Base-by-base conservation (phyloP, 2,888 invertebrate genomes). In the Xylocampa areola region DNA sequence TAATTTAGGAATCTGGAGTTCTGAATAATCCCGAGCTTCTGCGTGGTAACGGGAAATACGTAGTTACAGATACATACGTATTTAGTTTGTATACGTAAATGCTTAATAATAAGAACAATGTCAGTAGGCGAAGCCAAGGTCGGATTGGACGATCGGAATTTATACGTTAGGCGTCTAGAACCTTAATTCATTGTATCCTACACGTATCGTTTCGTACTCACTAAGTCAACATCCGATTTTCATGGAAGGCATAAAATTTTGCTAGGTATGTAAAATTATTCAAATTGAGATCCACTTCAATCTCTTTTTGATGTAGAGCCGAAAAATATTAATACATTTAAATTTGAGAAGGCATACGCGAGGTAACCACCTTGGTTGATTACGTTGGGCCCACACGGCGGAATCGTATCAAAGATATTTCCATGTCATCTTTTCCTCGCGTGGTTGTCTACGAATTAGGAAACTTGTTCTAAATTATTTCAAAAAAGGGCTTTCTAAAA, bases 311-410 rank as follows among this genome's bases (percentile, higher is more conserved):
- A 74, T 60, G 66, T 64, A 33, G 36, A 29, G 35, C 53, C 68
- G 54, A 55, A 74, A 73, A 72, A 74, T 68, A 74, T 68, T 66
- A 74, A 68, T 68, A 60, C 59, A 74, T 74, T 74, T 74, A 66
- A 73, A 74, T 74, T 74, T 59, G 54, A 66, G 60, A 58, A 41
- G 43, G 60, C 64, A 62, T 68, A 62, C 61, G 59, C 33, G 29
- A 53, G 44, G 43, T 63, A 68, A 71, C 66, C 51, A 54, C 40
- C 57, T 62, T 36, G 52, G 47, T 50, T 65, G 63, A 71, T 71
- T 65, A 53, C 25, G 25, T 36, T 25, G 48, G 43, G 44, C 39
- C 53, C 43, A 61, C 40, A 37, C 52, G 63, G 57, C 32, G 63
- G 67, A 44, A 67, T 67, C 35, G 16, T 47, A 55, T 54, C 53